Base-by-base conservation (phyloP, 1,140 invertebrate species). In the Drosophila gunungcola region DNA sequence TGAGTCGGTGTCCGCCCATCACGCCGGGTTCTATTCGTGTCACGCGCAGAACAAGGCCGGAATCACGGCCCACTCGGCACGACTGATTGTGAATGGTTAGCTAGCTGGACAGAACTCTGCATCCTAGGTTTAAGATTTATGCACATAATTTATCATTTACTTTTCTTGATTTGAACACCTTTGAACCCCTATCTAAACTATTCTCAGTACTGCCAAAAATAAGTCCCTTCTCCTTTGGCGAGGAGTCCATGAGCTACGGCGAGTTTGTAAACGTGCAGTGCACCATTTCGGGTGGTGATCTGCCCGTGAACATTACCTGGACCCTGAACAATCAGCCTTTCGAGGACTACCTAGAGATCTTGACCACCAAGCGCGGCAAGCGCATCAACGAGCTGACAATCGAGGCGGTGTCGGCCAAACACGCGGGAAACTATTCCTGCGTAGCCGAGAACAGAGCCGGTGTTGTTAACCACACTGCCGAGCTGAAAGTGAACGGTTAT, bases 401-500 rank as follows among this genome's bases (percentile, higher is more conserved):
- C 62, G 95, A 96, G 64, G 94, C 95, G 11, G 95, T 96, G 57
- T 95, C 94, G 75, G 95, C 96, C 51, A 94, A 94, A 82, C 96
- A 97, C 93, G 94, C 94, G 42, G 96, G 96, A 51, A 96, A 96
- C 91, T 97, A 97, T 92, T 96, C 96, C 51, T 97, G 97, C 93
- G 94, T 94, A 49, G 96, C 95, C 76, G 94, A 94, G 53, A 97
- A 97, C 92, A 92, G 92, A 27, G 96, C 95, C 73, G 96, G 95
- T 63, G 93, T 92, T 73, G 94, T 94, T 51, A 95, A 94, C 84
- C 95, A 95, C 88, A 95, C 95, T 43, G 93, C 95, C 38, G 93
- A 93, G 79, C 93, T 97, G 83, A 94, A 95, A 90, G 95, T 97
- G 73, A 95, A 96, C 93, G 96, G 96, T 96, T 88, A 95, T 77